phyloP scores from a whole-genome alignment of 2,888 invertebrate species.

The Ferdinandea cuprea region DNA sequence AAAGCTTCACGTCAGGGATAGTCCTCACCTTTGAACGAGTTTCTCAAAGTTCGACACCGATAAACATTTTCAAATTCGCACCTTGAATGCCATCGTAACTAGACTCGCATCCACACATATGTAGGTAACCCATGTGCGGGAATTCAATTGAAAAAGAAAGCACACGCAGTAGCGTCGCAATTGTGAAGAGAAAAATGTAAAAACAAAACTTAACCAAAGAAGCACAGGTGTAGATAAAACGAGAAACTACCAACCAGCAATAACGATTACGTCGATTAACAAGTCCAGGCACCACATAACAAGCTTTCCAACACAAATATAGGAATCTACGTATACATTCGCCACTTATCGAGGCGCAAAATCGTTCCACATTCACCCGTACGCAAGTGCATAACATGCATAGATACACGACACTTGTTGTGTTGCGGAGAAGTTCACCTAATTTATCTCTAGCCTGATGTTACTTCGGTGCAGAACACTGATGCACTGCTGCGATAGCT shows the following conservation, averaged over 20 bases:
- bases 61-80: constrained; percentile 25
- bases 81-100: too few species aligned
- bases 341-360: constrained; percentile 48
- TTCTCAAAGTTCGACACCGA: constrained; percentile 23
- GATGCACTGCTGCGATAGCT: constrained; percentile 38
- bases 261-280: constrained; percentile 63
- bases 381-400: constrained; percentile 30
- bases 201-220: constrained; percentile 24
- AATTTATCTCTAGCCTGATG: constrained; percentile 55
- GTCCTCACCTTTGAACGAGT: constrained; percentile 45
- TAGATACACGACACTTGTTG: constrained; percentile 4
- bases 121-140: too few species aligned
- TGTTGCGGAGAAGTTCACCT: constrained; percentile 51
- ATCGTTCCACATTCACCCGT: constrained; percentile 57
- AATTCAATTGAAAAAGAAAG: constrained; percentile 59
- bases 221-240: constrained; percentile 61
- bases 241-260: constrained; percentile 28
- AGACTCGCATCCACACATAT: too few species aligned
- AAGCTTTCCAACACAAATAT: constrained; percentile 41
- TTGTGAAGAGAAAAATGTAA: not conserved
- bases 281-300: constrained; percentile 46
- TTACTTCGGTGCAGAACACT: constrained; percentile 34
- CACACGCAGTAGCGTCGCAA: too few species aligned
- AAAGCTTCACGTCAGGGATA: constrained; percentile 22
- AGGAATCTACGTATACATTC: constrained; percentile 5